Evolutionary conservation across 2,113 vertebrate genomes (phyloP), one percentile per base, ranked within the genome.

Genomic region (Epinephelus cyanopodus): DNA sequence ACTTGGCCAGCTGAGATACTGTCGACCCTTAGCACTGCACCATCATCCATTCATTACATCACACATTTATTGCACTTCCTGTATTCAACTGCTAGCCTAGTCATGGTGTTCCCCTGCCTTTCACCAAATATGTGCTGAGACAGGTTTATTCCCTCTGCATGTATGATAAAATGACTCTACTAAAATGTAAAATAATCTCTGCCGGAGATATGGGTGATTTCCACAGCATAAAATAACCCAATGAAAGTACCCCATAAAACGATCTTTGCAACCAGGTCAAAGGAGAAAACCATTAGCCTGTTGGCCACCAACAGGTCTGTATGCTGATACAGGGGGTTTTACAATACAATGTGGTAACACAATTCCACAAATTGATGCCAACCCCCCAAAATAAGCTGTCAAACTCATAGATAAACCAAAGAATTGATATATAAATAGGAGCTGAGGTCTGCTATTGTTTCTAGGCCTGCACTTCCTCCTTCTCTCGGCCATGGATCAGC

Each of bases 361-460:
- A 74, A 74, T 27, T 53, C 5, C 2, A 62, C 6, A 74, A 74
- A 87, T 61, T 83, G 48, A 88, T 73, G 82, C 74, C 75, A 69
- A 37, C 27, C 42, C 61, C 10, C 39, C 18, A 33, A 84, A 90
- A 89, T 84, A 85, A 78, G 56, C 72, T 19, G 47, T 67, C 56
- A 78, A 89, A 88, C 72, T 69, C 74, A 90, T 68, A 87, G 84
- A 92, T 89, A 75, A 86, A 79, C 74, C 61, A 88, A 85, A 82
- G 82, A 85, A 80, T 48, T 69, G 60, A 84, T 82, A 62, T 90
- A 94, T 91, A 93, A 94, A 95, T 94, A 94, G 91, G 82, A 63
- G 61, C 65, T 71, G 42, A 72, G 77, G 45, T 74, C 60, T 23
- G 54, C 93, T 75, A 94, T 95, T 96, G 95, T 94, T 94, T 86